These are phyloP conservation scores for Cyrtodaria siliqua DNA, from an alignment of 2,888 invertebrate genomes.

Conservation along the genomic window DNA sequence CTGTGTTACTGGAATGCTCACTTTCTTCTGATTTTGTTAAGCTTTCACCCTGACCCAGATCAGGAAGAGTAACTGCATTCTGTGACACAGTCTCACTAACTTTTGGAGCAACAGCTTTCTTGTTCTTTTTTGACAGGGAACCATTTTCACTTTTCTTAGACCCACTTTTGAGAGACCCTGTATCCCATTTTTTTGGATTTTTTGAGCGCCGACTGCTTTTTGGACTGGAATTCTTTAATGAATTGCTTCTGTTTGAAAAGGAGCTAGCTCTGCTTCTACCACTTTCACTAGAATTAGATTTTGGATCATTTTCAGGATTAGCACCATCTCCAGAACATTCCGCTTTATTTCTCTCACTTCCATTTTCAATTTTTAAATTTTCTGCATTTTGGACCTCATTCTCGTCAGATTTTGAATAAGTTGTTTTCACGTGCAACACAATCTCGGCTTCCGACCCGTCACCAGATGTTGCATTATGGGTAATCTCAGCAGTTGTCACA, in stretches of 20 bases:
- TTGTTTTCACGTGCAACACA: slow-evolving; percentile 65
- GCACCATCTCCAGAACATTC: neutral
- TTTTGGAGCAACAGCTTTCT: slow-evolving; percentile 8
- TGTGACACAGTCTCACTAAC: slow-evolving; percentile 14
- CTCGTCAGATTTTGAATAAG: slow-evolving; percentile 21
- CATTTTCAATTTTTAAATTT: neutral
- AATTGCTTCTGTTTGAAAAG: slow-evolving; percentile 8
- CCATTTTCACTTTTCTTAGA: slow-evolving; percentile 15
- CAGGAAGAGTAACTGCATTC: slow-evolving; percentile 2
- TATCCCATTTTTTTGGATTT: neutral
- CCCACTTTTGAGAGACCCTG: neutral
- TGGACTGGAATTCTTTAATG: neutral
- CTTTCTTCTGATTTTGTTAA: slow-evolving; percentile 14
- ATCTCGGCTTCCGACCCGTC: slow-evolving; percentile 49
- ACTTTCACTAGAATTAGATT: neutral
- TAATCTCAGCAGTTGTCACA: slow-evolving; percentile 58
- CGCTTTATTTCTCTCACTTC: neutral
- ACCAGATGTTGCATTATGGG: slow-evolving; percentile 44
- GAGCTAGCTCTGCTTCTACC: neutral
- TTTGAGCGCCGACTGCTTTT: neutral
- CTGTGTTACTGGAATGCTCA: slow-evolving; percentile 15
- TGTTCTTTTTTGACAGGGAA: slow-evolving; percentile 26
- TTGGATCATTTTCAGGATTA: neutral
- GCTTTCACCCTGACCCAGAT: slow-evolving; percentile 33
- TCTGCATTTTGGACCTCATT: no score